Evolutionary conservation across 2,797 vertebrate genomes (phyloP), one percentile per base, ranked within the genome.

Genomic region (Macrochelys suwanniensis): DNA sequence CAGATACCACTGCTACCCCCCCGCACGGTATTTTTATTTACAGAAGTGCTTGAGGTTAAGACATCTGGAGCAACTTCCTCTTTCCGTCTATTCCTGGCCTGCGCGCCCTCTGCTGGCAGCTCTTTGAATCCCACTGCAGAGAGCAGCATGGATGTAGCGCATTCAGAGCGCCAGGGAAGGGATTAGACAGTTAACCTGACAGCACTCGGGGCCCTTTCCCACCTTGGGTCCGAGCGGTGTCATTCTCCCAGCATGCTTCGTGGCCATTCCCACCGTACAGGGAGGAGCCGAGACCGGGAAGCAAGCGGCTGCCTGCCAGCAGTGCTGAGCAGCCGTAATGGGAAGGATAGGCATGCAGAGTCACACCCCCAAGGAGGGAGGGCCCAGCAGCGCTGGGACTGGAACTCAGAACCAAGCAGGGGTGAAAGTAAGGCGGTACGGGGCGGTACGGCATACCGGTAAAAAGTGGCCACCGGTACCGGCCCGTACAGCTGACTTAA

Each of bases 241-340:
- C 57, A 15, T 33, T 37, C 65, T 37, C 65, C n/a, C n/a, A 11
- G 65, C n/a, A 7, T 6, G 54, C 13, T 33, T 28, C 13, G 13
- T 2, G 3, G 6, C 59, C 59, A 31, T 31, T 59, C 6, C 54
- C 28, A 7, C 59, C 13, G 6, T 5, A 4, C 25, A 1, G 8
- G n/a, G 9, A 57, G 17, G 17, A 37, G 37, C 68, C 37, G 11
- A 33, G 33, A 10, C 9, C 25, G 68, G 37, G 37, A 71, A 23
- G 37, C 68, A 23, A 26, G 71, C 7, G 23, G 68, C 37, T 25
- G 33, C 31, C 59, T 9, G 13, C 59, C 59, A 33, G 28, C 3
- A 3, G 6, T 12, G 9, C 54, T 56, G 31, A 65, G 28, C 7
- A 33, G 59, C 31, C 12, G 7, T 6, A 6, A 3, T 4, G 59